Percentiles rank a stretch among this genome's conserved stretches.
Evolutionary conservation across 1,140 invertebrate species (phyloP).

Genomic region (Saccostrea cuccullata): DNA sequence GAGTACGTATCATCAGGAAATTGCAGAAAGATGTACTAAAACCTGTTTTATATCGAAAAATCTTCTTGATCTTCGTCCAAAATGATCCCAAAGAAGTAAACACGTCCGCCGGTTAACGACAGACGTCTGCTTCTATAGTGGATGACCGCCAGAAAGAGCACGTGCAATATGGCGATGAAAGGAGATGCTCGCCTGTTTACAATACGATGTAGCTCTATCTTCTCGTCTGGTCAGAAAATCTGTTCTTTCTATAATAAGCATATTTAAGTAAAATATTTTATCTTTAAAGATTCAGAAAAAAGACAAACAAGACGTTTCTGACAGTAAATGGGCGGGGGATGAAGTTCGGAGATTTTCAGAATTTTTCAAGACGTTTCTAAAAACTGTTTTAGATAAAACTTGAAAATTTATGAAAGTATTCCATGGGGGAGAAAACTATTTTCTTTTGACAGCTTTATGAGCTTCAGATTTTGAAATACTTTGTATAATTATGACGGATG

Average conservation of each 20-base stretch:
- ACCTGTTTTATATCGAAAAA: conserved; percentile 22
- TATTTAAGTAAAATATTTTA: background rate
- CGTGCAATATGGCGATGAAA: conserved; percentile 25
- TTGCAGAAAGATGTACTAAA: background rate
- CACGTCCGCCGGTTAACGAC: background rate
- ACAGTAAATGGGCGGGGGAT: background rate
- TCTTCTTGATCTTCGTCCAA: conserved; percentile 7
- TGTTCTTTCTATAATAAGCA: background rate
- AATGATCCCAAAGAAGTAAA: conserved; percentile 1
- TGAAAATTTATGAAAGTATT: background rate
- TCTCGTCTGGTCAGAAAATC: background rate
- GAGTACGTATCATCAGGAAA: background rate
- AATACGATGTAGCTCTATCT: background rate
- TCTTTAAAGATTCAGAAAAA: background rate
- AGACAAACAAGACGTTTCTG: background rate
- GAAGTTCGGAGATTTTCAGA: background rate
- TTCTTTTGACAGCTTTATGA: background rate
- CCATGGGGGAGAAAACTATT: background rate
- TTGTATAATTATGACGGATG: background rate
- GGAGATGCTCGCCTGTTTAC: background rate
- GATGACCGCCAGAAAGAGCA: conserved; percentile 17
- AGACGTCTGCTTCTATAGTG: background rate
- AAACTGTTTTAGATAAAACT: background rate
- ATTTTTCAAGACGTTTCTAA: background rate
- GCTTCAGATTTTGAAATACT: background rate